A percentile compares a stretch with the other conserved stretches of the same genome.
Evolutionary conservation across 1,140 invertebrate species (phyloP).

Genomic region (Galendromus occidentalis): DNA sequence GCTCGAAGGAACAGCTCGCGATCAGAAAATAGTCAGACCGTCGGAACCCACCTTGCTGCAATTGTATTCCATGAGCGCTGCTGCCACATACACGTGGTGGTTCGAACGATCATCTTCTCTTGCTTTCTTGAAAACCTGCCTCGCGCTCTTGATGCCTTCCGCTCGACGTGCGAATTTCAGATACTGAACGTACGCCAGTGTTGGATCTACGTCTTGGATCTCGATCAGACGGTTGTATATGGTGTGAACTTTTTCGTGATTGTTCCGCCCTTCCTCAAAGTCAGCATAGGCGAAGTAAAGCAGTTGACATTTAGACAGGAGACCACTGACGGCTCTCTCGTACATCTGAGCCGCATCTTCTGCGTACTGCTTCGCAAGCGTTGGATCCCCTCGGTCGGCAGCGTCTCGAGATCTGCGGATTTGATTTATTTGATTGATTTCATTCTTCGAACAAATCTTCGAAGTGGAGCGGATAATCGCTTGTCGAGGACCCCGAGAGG

Average conservation of each 20-base stretch:
- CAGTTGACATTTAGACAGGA: constrained; percentile 74
- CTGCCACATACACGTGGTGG: constrained; percentile 86
- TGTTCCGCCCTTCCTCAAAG: constrained; percentile 88
- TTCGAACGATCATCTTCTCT: constrained; percentile 65
- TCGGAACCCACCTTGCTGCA: constrained; percentile 54
- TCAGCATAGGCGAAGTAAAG: constrained; percentile 96
- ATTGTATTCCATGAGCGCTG: constrained; percentile 97
- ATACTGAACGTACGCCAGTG: constrained; percentile 89
- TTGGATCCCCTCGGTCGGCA: constrained; percentile 41
- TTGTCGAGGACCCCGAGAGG: too few species aligned
- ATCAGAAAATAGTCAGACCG: neutral
- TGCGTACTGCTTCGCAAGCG: constrained; percentile 67
- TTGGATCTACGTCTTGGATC: constrained; percentile 71
- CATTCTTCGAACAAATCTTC: too few species aligned
- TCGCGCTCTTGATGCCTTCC: constrained; percentile 89
- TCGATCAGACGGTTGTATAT: constrained; percentile 84
- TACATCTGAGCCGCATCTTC: constrained; percentile 85
- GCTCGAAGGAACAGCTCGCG: too few species aligned
- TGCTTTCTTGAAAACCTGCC: constrained; percentile 82
- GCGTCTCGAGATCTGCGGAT: neutral
- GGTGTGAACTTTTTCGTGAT: constrained; percentile 89
- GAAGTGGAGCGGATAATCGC: too few species aligned
- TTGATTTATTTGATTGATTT: neutral
- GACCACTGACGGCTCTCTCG: constrained; percentile 53
- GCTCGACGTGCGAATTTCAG: constrained; percentile 95